Conservation (phyloP, 2,797 vertebrate genomes). For the Emydoidea blandingii region DNA sequence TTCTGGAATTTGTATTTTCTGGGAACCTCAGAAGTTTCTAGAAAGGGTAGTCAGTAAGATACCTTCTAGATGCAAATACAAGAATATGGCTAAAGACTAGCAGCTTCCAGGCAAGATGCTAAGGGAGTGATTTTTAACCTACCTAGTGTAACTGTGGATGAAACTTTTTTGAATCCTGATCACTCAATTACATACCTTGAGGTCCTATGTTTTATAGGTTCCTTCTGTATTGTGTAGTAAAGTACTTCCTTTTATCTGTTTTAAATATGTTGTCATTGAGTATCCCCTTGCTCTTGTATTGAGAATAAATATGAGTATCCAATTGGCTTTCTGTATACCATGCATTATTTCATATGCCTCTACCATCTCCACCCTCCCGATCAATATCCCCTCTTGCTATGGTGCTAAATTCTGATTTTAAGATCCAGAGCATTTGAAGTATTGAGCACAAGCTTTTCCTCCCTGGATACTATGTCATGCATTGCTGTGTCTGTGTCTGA, state of each 20-base stretch:
- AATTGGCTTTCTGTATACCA: background rate
- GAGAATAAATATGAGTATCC: background rate
- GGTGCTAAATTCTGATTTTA: background rate
- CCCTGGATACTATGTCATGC: background rate
- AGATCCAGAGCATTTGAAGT: background rate
- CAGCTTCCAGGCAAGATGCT: background rate
- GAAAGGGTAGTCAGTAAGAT: background rate
- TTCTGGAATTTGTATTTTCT: background rate
- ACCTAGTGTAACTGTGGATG: background rate
- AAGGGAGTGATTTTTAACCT: background rate
- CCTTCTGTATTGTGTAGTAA: background rate
- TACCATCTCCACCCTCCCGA: fast-evolving
- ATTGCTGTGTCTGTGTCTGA: background rate
- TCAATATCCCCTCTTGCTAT: background rate
- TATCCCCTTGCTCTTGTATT: background rate
- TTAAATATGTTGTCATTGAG: background rate
- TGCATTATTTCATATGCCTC: background rate
- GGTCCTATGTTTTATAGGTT: background rate
- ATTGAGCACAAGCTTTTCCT: background rate
- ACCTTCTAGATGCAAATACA: background rate
- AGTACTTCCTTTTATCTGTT: background rate
- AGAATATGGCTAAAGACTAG: background rate
- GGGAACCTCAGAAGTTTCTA: background rate
- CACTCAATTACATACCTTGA: background rate
- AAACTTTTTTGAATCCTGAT: background rate